Evolutionary conservation across 2,113 vertebrate genomes (phyloP).

Genomic region (Miniopterus natalensis): DNA sequence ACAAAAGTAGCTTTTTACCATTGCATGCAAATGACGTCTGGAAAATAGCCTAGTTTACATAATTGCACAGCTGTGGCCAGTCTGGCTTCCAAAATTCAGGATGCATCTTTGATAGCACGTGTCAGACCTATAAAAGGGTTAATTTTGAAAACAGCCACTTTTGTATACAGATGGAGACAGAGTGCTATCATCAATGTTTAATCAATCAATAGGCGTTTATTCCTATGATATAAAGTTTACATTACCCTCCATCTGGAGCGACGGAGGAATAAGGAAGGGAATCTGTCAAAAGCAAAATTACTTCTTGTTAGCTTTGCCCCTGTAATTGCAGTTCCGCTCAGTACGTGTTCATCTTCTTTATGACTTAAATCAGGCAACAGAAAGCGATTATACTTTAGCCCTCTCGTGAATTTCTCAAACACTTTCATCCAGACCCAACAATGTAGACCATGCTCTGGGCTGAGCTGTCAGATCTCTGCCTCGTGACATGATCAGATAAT

Average conservation of each 20-base stretch:
- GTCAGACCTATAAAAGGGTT: conserved; percentile 78
- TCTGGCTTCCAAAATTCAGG: conserved; percentile 77
- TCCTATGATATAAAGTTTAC: conserved; percentile 77
- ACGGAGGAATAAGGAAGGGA: conserved; percentile 66
- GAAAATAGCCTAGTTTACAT: conserved; percentile 71
- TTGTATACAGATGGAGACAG: conserved; percentile 74
- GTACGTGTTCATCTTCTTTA: conserved; percentile 76
- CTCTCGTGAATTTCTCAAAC: conserved; percentile 70
- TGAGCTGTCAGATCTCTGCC: conserved; percentile 60
- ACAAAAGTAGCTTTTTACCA: conserved; percentile 80
- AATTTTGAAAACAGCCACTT: conserved; percentile 77
- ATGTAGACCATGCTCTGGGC: conserved; percentile 16
- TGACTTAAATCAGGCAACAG: conserved; percentile 79
- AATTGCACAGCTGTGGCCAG: conserved; percentile 80
- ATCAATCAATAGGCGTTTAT: conserved; percentile 82
- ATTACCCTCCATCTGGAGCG: conserved; percentile 74
- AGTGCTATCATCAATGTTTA: conserved; percentile 69
- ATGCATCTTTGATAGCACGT: conserved; percentile 45
- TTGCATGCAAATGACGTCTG: conserved; percentile 69
- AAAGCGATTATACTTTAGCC: conserved; percentile 73
- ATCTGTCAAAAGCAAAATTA: conserved; percentile 79
- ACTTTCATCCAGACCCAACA: conserved; percentile 59
- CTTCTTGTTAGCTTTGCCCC: conserved; percentile 79
- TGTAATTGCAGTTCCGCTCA: conserved; percentile 66
- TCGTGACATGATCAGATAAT: conserved; percentile 34